Conservation (phyloP, 2,888 invertebrate genomes). For the Meteorus colon region DNA sequence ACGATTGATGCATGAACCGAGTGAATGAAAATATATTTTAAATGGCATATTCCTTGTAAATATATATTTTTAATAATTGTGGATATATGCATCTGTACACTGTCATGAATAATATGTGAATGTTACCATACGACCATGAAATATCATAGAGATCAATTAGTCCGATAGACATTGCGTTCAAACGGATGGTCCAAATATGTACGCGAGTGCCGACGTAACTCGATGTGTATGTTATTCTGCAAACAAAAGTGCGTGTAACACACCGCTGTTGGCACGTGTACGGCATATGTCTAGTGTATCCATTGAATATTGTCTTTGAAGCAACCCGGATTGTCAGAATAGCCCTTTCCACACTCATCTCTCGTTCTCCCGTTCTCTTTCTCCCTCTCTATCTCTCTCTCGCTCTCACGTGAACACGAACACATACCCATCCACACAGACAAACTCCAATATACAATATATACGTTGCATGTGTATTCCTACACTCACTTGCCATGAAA, state of each 20-base stretch:
- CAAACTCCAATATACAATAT: background rate
- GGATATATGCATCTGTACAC: background rate
- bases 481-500: background rate
- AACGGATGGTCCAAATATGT: constrained; percentile 23
- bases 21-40: too few species aligned
- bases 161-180: background rate
- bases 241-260: constrained; percentile 71
- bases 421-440: constrained; percentile 13
- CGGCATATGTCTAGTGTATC: constrained; percentile 68
- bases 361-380: constrained; percentile 27
- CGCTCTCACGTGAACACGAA: constrained; percentile 21
- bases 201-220: constrained; percentile 27
- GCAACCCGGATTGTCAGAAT: constrained; percentile 65
- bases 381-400: constrained; percentile 39
- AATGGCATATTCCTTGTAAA: too few species aligned
- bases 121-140: background rate
- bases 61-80: background rate
- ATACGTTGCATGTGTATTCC: background rate
- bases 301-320: constrained; percentile 72
- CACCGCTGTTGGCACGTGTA: constrained; percentile 70
- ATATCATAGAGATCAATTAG: constrained; percentile 19
- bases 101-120: background rate
- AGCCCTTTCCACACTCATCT: constrained; percentile 52
- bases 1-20: too few species aligned
- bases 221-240: constrained; percentile 68